Evolutionary conservation across 2,888 invertebrate species (phyloP), one percentile per base, ranked within the genome.

Genomic region (Stenichneumon culpator): DNA sequence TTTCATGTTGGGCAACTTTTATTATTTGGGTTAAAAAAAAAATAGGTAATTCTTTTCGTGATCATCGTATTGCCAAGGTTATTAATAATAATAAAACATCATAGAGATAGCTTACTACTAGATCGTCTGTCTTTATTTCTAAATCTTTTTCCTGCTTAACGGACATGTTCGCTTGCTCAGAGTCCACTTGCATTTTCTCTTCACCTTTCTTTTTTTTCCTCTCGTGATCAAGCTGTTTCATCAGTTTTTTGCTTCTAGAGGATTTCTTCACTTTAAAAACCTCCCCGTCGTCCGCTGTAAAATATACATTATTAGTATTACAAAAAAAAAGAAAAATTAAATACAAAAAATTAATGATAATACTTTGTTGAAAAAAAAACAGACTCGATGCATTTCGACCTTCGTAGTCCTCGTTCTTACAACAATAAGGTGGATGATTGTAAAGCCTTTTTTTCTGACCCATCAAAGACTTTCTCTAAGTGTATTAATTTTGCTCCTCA

Each of bases 181-280:
- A 91, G 89, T 93, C 93, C 90, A 90, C 89, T 90, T 93, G 93
- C 90, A 93, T 92, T 93, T 93, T 94, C 82, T 94, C 93, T 93
- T 95, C 95, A 91, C 93, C 93, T 93, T 95, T 95, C 92, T 95
- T 95, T 92, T 95, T 95, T 89, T 95, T 95, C 80, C 96, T 96
- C 93, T 98, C 97, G 93, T 97, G 97, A 92, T 98, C 97, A 91
- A 97, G 95, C 93, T 97, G 96, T 93, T 97, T 97, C 95, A 98
- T 97, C 79, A 98, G 95, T 93, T 97, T 96, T 94, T 98, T 97
- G 94, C 98, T 98, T 92, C 98, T 97, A 9, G 98, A 98, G 9
- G 99, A 98, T 94, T 99, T 99, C 94, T 98, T 98, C 73, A 99
- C 98, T 95, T 98, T 97, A 94, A 99, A 99, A 74, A 97, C 97